Conservation (phyloP, 2,797 vertebrate species). For the Synaphobranchus kaupii region DNA sequence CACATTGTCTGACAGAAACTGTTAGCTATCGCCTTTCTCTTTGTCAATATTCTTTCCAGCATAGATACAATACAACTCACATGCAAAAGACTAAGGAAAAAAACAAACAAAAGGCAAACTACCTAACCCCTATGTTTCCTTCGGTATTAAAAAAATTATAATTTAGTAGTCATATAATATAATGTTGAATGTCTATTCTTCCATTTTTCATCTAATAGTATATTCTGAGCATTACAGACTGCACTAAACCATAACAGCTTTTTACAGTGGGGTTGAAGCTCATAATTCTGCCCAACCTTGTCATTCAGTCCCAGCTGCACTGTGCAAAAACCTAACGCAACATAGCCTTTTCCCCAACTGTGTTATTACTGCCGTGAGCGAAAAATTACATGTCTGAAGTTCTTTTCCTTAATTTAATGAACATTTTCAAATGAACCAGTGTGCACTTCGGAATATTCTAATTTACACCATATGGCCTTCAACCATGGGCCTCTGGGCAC, state of each 20-base stretch:
- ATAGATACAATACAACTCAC: not conserved
- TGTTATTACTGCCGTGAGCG: conserved; percentile 12
- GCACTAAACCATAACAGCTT: not conserved
- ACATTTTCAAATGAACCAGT: conserved; percentile 40
- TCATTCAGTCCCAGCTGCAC: not conserved
- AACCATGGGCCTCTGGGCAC: conserved; percentile 45
- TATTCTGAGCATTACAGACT: not conserved
- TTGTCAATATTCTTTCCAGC: not conserved
- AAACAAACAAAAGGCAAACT: not conserved
- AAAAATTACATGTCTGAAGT: conserved; percentile 25
- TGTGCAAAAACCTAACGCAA: not conserved
- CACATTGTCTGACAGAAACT: not conserved
- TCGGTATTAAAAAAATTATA: not conserved
- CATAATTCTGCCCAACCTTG: not conserved
- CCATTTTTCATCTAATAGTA: not conserved
- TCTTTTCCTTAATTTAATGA: conserved; percentile 44
- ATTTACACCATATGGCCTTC: conserved; percentile 54
- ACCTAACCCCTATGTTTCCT: not conserved
- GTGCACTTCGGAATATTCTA: conserved; percentile 47
- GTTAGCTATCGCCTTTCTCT: not conserved
- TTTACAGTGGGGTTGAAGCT: not conserved
- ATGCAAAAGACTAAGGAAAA: not conserved
- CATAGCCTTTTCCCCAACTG: conserved; percentile 4
- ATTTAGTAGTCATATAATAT: not conserved
- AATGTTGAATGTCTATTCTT: not conserved